Evolutionary conservation across 2,888 invertebrate genomes (phyloP).

Genomic region (Eupithecia exiguata): DNA sequence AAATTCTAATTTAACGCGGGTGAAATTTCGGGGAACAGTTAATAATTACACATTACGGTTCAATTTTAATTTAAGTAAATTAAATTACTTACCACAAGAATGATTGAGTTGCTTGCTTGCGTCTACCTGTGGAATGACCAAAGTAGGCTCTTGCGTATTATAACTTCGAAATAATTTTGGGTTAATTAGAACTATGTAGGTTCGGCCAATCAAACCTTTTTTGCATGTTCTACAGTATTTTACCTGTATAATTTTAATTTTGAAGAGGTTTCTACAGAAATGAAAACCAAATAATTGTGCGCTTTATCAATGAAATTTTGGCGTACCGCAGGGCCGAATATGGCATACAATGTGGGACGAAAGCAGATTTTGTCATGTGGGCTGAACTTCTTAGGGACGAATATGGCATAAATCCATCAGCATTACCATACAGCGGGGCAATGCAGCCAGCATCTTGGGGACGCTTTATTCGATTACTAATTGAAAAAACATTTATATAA

Average conservation of each 20-base stretch:
- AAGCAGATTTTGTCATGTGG: too few species aligned
- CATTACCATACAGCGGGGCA: neutral
- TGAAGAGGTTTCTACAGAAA: neutral
- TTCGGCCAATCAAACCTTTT: neutral
- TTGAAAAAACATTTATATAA: too few species aligned
- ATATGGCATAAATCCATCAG: too few species aligned
- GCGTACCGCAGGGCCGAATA: too few species aligned
- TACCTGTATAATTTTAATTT: neutral
- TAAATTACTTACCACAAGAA: constrained; percentile 63
- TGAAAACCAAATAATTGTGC: neutral
- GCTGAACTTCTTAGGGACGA: too few species aligned
- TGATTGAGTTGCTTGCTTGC: constrained; percentile 52
- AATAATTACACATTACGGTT: neutral
- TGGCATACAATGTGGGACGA: too few species aligned
- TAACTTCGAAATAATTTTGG: neutral
- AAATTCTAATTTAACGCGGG: too few species aligned
- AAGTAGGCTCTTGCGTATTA: neutral
- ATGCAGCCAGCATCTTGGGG: neutral
- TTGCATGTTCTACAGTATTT: neutral
- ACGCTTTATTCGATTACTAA: neutral
- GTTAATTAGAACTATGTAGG: neutral
- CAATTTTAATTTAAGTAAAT: neutral
- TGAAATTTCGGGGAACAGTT: too few species aligned
- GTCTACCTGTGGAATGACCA: constrained; percentile 49
- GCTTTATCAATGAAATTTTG: neutral